Evolutionary conservation across 2,113 vertebrate species (phyloP).

Genomic region (Pollimyrus isidori): DNA sequence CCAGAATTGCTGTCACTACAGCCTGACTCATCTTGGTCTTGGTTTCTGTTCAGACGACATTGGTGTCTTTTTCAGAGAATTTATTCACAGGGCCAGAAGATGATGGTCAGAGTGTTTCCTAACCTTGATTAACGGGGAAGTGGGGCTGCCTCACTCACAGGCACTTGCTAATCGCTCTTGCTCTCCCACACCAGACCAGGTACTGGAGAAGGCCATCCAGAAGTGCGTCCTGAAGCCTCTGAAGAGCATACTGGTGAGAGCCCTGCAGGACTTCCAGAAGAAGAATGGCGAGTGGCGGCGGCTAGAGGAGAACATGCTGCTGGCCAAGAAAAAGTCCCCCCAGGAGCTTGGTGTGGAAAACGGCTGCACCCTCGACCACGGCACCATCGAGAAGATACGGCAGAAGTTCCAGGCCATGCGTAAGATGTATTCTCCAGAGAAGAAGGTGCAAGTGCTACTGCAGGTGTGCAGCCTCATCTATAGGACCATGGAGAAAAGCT

Average conservation of each 20-base stretch:
- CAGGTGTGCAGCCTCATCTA: slow-evolving; percentile 92
- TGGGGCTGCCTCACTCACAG: background rate
- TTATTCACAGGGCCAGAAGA: background rate
- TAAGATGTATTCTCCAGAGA: slow-evolving; percentile 93
- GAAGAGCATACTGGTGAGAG: slow-evolving; percentile 67
- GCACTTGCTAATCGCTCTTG: background rate
- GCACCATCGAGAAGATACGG: slow-evolving; percentile 86
- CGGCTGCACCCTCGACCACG: slow-evolving; percentile 70
- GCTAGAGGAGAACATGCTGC: slow-evolving; percentile 80
- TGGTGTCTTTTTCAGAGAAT: background rate
- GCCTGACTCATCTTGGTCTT: background rate
- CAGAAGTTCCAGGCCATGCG: slow-evolving; percentile 87
- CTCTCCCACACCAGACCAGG: slow-evolving; percentile 63
- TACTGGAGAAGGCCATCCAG: slow-evolving; percentile 92
- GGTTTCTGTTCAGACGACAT: background rate
- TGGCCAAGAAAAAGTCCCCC: slow-evolving; percentile 76
- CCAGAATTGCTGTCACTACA: background rate
- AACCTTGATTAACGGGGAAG: background rate
- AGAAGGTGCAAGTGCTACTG: slow-evolving; percentile 86
- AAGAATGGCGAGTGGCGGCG: slow-evolving; percentile 77
- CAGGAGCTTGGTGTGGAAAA: slow-evolving; percentile 85
- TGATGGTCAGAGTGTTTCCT: background rate
- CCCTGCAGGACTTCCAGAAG: slow-evolving; percentile 69
- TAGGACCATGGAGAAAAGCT: slow-evolving; percentile 91
- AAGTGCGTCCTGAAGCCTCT: slow-evolving; percentile 86